Evolutionary conservation across 2,888 invertebrate species (phyloP).

Genomic region (Drosophila buzzatii): DNA sequence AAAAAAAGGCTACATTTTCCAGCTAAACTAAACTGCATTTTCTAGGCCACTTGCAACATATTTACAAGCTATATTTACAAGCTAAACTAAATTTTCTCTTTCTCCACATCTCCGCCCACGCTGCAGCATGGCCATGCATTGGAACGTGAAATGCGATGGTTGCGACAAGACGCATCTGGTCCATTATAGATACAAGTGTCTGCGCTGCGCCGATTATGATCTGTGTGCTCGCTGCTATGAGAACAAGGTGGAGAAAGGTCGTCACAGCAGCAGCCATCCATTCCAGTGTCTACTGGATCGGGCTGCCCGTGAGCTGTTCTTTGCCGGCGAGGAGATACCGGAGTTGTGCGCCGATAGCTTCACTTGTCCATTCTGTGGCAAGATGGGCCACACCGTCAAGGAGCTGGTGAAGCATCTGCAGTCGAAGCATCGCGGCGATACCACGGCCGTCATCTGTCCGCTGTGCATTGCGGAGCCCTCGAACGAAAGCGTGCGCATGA

Average conservation of each 20-base stretch:
- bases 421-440: constrained; percentile 24
- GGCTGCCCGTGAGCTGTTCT: constrained; percentile 39
- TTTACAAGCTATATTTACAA: no score
- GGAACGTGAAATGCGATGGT: constrained; percentile 43
- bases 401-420: constrained; percentile 20
- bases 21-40: background rate
- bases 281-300: constrained; percentile 60
- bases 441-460: constrained; percentile 52
- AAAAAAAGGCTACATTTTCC: background rate
- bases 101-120: background rate
- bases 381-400: background rate
- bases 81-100: no score
- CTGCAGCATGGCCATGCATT: constrained; percentile 32
- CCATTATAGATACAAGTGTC: constrained; percentile 54
- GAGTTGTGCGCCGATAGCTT: constrained; percentile 58
- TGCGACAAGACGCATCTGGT: constrained; percentile 33
- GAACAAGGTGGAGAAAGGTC: constrained; percentile 19
- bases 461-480: constrained; percentile 46
- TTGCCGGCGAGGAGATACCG: constrained; percentile 47
- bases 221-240: constrained; percentile 59
- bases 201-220: constrained; percentile 55
- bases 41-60: no score
- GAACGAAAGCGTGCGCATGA: constrained; percentile 8
- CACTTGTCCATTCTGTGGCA: constrained; percentile 42
- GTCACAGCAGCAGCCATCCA: constrained; percentile 47